Percentiles rank a stretch among this genome's conserved stretches.
These are phyloP conservation scores for Hetaerina americana DNA, from an alignment of 1,140 invertebrate species.

Conservation along the genomic window DNA sequence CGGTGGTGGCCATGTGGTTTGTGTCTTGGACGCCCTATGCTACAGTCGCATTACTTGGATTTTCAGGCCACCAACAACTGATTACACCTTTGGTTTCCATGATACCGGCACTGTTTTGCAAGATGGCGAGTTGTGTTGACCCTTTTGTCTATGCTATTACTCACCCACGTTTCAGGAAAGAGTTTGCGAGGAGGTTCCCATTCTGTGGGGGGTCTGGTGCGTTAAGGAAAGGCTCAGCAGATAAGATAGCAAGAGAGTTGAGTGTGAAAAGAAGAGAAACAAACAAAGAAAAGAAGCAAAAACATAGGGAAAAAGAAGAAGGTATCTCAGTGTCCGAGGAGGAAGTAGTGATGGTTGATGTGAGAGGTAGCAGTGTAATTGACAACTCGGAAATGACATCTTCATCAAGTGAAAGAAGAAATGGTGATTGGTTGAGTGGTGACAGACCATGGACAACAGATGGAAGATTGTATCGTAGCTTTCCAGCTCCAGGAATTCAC, in stretches of 20 bases:
- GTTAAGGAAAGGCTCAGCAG: not conserved
- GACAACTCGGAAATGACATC: not conserved
- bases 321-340: not conserved
- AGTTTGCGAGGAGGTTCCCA: constrained; percentile 32
- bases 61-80: constrained; percentile 43
- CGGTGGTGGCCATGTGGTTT: constrained; percentile 54
- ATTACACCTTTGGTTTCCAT: constrained; percentile 53
- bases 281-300: not conserved
- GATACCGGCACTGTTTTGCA: constrained; percentile 62
- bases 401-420: not conserved
- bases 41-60: constrained; percentile 52
- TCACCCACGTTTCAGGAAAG: constrained; percentile 50
- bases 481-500: not conserved
- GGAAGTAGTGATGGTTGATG: not conserved
- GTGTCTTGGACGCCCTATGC: constrained; percentile 65
- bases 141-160: constrained; percentile 60
- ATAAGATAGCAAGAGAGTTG: not conserved
- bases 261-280: not conserved
- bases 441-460: not conserved
- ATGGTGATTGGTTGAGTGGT: not conserved
- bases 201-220: not conserved
- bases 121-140: constrained; percentile 56
- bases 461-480: not conserved
- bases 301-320: not conserved
- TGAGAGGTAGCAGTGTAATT: not conserved